Percentiles rank a stretch among this genome's conserved stretches.
Conservation (phyloP, 35 echinoderm and acorn worm species). For the Anneissia japonica region DNA sequence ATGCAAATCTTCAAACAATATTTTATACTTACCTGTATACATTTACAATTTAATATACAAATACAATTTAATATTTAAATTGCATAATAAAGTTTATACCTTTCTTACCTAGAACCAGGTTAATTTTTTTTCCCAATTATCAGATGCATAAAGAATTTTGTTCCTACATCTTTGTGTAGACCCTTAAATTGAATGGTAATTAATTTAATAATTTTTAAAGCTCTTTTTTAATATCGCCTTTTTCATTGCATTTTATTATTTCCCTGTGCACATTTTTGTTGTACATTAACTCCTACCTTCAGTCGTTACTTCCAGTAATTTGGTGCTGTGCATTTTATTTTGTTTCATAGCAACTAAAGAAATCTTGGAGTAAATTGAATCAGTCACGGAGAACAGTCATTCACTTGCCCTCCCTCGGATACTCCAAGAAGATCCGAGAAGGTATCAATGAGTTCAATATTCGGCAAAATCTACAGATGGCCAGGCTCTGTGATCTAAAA, state of each 20-base stretch:
- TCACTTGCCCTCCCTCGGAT: conserved; percentile 80
- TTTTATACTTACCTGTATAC: no score
- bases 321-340: background rate
- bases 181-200: no score
- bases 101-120: no score
- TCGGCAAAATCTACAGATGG: conserved; percentile 91
- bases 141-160: no score
- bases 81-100: no score
- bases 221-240: background rate
- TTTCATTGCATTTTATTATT: background rate
- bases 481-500: conserved; percentile 79
- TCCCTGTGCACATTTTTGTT: background rate
- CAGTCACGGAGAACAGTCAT: conserved; percentile 62
- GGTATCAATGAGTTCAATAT: conserved; percentile 89
- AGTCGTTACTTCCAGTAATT: no score
- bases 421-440: conserved; percentile 82
- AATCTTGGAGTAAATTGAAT: conserved; percentile 72
- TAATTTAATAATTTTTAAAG: background rate
- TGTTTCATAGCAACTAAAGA: conserved; percentile 41
- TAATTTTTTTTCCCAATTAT: no score
- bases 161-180: no score
- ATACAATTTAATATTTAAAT: no score
- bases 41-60: no score
- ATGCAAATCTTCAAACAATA: no score
- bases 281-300: no score